Percentiles rank a stretch among this genome's conserved stretches.
Conservation (phyloP, 2,888 invertebrate species). For the Amblyjoppa fuscipennis region DNA sequence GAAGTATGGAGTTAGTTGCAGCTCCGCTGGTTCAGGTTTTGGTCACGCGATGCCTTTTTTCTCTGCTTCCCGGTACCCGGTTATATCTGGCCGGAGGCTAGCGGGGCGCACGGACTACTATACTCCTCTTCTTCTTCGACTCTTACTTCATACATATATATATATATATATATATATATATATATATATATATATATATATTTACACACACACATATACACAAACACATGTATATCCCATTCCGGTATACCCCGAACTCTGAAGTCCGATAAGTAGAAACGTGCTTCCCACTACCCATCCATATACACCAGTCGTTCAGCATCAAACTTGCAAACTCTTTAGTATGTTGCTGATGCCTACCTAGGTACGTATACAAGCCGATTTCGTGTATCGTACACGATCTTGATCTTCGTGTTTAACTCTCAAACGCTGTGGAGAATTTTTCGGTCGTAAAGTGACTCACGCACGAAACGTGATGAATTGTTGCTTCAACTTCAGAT, state of each 20-base stretch:
- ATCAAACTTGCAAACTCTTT: conserved; percentile 5
- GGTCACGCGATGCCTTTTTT: conserved; percentile 84
- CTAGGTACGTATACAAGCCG: not conserved
- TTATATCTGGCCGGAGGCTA: conserved; percentile 82
- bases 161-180: too few relatives aligned
- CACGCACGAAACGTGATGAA: conserved; percentile 16
- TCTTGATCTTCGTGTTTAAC: conserved; percentile 23
- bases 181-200: not conserved
- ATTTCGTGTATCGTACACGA: not conserved
- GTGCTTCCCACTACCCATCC: not conserved
- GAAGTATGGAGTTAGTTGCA: conserved; percentile 77
- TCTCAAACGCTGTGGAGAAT: conserved; percentile 12
- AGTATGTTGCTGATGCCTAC: conserved; percentile 16
- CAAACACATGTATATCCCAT: not conserved
- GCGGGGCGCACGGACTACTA: conserved; percentile 67
- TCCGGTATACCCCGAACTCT: not conserved
- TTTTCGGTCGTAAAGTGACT: not conserved
- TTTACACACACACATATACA: not conserved
- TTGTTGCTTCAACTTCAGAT: conserved; percentile 14
- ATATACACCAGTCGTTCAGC: not conserved
- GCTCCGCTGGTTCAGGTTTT: conserved; percentile 82
- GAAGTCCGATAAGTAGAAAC: conserved; percentile 26
- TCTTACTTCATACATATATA: conserved; percentile 41
- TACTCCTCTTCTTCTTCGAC: conserved; percentile 52
- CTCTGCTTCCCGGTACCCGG: conserved; percentile 84